phyloP scores from a whole-genome alignment of 1,140 invertebrate genomes.

The Acromyrmex echinatior region DNA sequence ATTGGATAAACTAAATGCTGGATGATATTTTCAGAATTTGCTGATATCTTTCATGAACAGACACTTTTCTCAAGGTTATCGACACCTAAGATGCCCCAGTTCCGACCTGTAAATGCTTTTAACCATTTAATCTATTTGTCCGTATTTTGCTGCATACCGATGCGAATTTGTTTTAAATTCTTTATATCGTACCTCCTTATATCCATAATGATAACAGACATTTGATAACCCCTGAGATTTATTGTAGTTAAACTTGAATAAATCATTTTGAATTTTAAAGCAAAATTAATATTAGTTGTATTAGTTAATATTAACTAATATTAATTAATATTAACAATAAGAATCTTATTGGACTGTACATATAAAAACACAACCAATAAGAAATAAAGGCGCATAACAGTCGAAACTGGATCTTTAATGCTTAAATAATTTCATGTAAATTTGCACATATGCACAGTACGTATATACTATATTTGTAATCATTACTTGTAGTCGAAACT shows the following conservation, averaged over 20 bases:
- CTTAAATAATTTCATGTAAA: too few species aligned
- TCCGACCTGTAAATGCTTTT: constrained; percentile 5
- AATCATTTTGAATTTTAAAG: neutral
- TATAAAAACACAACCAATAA: too few species aligned
- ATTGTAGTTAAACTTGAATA: neutral
- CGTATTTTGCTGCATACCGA: constrained; percentile 9
- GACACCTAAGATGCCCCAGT: constrained; percentile 25
- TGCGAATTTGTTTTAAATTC: constrained; percentile 6
- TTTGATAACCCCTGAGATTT: constrained; percentile 29
- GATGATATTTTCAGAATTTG: neutral
- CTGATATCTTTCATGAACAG: neutral
- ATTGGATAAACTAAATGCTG: neutral
- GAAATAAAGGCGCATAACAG: too few species aligned
- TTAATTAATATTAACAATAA: too few species aligned
- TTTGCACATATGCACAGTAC: too few species aligned
- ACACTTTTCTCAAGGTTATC: constrained; percentile 18
- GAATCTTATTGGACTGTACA: too few species aligned
- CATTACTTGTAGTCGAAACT: too few species aligned
- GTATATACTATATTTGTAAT: too few species aligned
- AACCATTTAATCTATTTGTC: neutral
- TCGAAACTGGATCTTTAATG: too few species aligned
- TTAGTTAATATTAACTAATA: neutral
- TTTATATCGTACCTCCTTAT: constrained; percentile 10
- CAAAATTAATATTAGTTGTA: neutral
- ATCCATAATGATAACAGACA: neutral